A percentile compares a stretch with the other conserved stretches of the same genome.
These are phyloP conservation scores for Rhabdomys dilectus DNA, from an alignment of 2,113 vertebrate species.

Conservation along the genomic window DNA sequence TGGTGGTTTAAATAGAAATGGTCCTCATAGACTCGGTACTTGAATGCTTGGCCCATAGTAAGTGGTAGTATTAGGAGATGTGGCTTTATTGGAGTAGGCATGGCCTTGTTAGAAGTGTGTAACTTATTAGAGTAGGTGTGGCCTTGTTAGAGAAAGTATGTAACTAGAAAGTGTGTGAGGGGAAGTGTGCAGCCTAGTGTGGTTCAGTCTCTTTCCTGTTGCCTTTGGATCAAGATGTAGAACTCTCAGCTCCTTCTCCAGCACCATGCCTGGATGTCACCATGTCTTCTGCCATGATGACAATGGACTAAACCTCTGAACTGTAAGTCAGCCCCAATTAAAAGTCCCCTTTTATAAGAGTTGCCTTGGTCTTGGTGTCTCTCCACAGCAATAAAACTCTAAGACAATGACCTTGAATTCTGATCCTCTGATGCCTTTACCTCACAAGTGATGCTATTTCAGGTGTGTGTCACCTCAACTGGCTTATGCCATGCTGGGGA, in stretches of 20 bases:
- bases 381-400: neutral
- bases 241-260: neutral
- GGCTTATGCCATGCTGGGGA: neutral
- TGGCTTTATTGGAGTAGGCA: too few species aligned
- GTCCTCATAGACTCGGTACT: too few species aligned
- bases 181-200: too few species aligned
- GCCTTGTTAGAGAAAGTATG: too few species aligned
- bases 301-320: neutral
- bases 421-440: neutral
- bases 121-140: too few species aligned
- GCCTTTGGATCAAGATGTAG: neutral
- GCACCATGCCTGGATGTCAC: neutral
- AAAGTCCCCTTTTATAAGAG: neutral
- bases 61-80: too few species aligned
- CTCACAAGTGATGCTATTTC: too few species aligned
- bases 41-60: too few species aligned
- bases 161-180: too few species aligned
- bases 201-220: neutral
- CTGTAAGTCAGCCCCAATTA: neutral
- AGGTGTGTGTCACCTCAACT: neutral
- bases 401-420: neutral
- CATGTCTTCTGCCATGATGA: neutral
- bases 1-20: too few species aligned
- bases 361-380: neutral
- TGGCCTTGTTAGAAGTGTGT: too few species aligned